Evolutionary conservation across 2,888 invertebrate species (phyloP), one percentile per base, ranked within the genome.

Genomic region (Oscheius sp.): DNA sequence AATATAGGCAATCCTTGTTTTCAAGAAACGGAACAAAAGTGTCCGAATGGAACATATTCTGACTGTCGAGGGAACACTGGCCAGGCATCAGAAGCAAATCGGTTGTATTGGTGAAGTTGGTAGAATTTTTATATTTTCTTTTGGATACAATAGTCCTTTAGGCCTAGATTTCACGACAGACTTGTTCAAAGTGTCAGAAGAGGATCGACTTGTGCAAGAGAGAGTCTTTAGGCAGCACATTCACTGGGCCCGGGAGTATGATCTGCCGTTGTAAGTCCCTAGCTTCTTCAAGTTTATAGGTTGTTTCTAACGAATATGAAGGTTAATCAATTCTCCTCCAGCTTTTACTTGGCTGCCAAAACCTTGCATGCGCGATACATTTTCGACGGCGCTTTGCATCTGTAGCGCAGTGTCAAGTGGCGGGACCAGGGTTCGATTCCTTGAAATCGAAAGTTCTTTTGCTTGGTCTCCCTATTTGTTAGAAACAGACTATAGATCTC

Each of bases 81-180:
- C 88, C n/a, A 76, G 85, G 70, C 80, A 88, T 73, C 80, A 86
- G 62, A 87, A 89, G 37, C 74, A 84, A 51, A 76, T 90, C 0
- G 83, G 86, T 47, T 90, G 89, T 58, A 87, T 90, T 59, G 90
- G 90, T 37, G 90, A 90, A 87, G 90, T 90, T 63, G 75, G 79
- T 13, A 32, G 21, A 0, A 53, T 51, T 42, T 5, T 48, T 21
- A 21, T 0, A 1, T 48, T 37, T 37, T 29, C 2, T 47, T 65
- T 29, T 10, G 4, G 37, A 7, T 65, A 47, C 4, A 35, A 29
- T 47, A 7, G 85, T 55, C 75, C 90, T 89, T 83, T 90, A 59
- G 90, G 91, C 0, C 84, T 91, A 2, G 91, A 91, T 76, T 91
- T 90, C 80, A 90, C 89, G 35, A 89, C 89, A 1, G 77, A 89